Evolutionary conservation across 2,888 invertebrate species (phyloP), one percentile per base, ranked within the genome.

Genomic region (Aspidapion aeneum): DNA sequence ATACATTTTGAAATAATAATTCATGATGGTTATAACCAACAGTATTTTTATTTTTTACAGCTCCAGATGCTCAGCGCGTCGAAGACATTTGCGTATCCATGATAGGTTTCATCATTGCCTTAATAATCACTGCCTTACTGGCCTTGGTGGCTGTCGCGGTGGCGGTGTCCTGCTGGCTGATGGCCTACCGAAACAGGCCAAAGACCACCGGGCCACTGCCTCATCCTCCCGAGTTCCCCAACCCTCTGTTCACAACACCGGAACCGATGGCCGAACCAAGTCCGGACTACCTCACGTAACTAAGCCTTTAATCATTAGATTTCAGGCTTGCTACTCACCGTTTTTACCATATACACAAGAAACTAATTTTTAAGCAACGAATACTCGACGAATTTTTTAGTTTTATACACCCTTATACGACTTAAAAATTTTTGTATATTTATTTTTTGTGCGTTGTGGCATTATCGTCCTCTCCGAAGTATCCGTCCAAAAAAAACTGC

Each of bases 151-250:
- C 96, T 63, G 95, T 96, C 63, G 96, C 96, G 21, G 93, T 96
- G 58, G 95, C 95, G 63, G 95, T 96, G 63, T 95, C 94, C 67
- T 96, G 96, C 81, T 96, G 96, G 96, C 85, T 96, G 69, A 93
- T 96, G 87, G 96, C 96, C 72, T 95, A 95, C 83, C 83, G 95
- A 71, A 87, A 94, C 73, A 87, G 92, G 76, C 92, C 94, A 60
- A 93, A 93, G 75, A 87, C 91, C 59, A 87, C 92, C 68, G 95
- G 95, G 51, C 96, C 96, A 56, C 84, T 96, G 74, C 95, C 96
- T 70, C 96, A 96, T 84, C 96, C 96, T 71, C 93, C 95, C 69
- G 95, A 96, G 82, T 95, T 96, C 83, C 96, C 96, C 64, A 96
- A 96, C 81, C 95, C 96, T 72, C 85, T 96, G 77, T 95, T 95